These are phyloP conservation scores for Holothuria leucospilota DNA, from an alignment of 53 echinoderm and acorn worm genomes.

Conservation along the genomic window DNA sequence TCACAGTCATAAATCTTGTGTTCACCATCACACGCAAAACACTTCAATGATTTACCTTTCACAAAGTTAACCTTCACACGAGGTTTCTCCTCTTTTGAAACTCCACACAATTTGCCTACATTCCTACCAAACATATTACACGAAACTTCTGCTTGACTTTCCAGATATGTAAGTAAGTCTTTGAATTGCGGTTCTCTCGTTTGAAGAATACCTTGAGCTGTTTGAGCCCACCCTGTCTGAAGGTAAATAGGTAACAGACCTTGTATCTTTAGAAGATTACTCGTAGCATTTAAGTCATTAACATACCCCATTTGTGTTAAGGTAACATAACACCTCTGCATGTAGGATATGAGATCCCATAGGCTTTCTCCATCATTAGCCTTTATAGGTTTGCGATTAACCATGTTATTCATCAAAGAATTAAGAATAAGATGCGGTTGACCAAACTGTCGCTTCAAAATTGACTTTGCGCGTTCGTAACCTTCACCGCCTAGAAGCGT, in stretches of 20 bases:
- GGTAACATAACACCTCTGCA: slow-evolving; percentile 25
- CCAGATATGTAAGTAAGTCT: too few species aligned
- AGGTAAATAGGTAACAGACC: slow-evolving; percentile 43
- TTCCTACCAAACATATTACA: too few species aligned
- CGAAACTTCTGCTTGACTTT: too few species aligned
- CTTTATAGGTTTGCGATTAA: slow-evolving; percentile 22
- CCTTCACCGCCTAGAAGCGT: slow-evolving; percentile 37
- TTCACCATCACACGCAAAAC: too few species aligned
- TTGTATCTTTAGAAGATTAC: slow-evolving; percentile 46
- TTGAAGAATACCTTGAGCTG: too few species aligned
- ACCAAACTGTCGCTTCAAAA: slow-evolving; percentile 53
- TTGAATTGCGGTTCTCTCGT: too few species aligned
- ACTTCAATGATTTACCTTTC: too few species aligned
- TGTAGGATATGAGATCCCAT: slow-evolving; percentile 13
- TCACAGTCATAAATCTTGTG: too few species aligned
- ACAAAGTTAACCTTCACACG: too few species aligned
- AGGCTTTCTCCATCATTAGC: slow-evolving; percentile 26
- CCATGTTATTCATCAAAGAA: slow-evolving; percentile 11
- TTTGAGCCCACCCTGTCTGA: background rate
- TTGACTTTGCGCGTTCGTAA: slow-evolving; percentile 42
- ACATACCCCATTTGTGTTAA: slow-evolving; percentile 51
- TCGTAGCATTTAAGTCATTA: slow-evolving; percentile 36
- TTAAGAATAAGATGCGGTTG: slow-evolving; percentile 42
- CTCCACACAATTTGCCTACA: too few species aligned
- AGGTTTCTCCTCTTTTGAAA: too few species aligned